Evolutionary conservation across 1,140 invertebrate species (phyloP).

Genomic region (Glossosoma conforme): DNA sequence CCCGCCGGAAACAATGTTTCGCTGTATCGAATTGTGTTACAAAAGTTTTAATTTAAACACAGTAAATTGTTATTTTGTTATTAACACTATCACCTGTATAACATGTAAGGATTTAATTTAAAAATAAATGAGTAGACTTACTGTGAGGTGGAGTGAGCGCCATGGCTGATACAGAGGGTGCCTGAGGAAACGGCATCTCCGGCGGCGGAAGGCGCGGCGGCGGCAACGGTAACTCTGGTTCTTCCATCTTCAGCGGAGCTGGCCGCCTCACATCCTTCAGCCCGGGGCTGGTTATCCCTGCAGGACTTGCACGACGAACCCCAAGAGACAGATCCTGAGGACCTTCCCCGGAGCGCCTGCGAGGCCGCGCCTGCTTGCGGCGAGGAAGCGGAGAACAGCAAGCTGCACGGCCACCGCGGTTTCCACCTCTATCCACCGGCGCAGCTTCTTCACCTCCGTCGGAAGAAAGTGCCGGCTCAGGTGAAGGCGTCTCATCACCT

Average conservation of each 20-base stretch:
- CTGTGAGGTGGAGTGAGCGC: constrained; percentile 73
- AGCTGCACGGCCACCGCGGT: constrained; percentile 30
- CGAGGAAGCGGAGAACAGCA: constrained; percentile 70
- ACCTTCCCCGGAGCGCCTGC: constrained; percentile 72
- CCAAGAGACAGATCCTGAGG: constrained; percentile 57
- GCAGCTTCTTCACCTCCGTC: constrained; percentile 38
- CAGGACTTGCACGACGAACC: constrained; percentile 48
- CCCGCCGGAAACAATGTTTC: no score
- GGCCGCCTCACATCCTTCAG: constrained; percentile 47
- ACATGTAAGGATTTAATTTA: no score
- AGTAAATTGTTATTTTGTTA: no score
- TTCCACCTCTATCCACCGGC: constrained; percentile 25
- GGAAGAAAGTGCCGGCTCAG: constrained; percentile 41
- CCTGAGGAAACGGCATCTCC: constrained; percentile 58
- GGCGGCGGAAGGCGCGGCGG: constrained; percentile 47
- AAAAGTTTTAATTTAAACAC: not conserved
- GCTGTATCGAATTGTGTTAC: no score
- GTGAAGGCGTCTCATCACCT: constrained; percentile 55
- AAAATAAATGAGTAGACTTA: constrained; percentile 49
- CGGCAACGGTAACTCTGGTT: constrained; percentile 42
- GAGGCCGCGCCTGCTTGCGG: constrained; percentile 73
- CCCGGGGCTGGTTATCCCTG: constrained; percentile 55
- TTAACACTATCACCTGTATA: no score
- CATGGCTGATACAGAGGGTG: constrained; percentile 67
- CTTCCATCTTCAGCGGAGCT: constrained; percentile 38